Evolutionary conservation across 2,888 invertebrate genomes (phyloP).

Genomic region (Dicyrtoma fusca): DNA sequence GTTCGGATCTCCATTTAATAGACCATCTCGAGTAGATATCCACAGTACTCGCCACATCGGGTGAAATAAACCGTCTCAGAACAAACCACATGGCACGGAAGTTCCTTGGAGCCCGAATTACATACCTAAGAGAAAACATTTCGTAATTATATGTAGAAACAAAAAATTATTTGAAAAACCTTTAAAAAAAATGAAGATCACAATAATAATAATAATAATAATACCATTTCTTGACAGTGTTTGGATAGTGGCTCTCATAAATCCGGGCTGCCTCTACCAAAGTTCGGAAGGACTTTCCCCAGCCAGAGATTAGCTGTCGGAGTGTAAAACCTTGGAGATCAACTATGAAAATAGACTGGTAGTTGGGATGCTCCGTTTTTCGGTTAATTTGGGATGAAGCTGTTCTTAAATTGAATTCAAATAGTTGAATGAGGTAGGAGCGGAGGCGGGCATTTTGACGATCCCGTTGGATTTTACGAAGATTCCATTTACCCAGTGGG

Average conservation of each 20-base stretch:
- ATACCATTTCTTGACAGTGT: constrained; percentile 17
- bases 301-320: background rate
- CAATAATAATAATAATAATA: no score
- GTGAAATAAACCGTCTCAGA: background rate
- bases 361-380: constrained; percentile 6
- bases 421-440: constrained; percentile 5
- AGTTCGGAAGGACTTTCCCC: constrained; percentile 5
- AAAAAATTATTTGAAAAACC: no score
- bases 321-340: constrained; percentile 17
- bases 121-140: no score
- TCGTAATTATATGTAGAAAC: no score
- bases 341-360: constrained; percentile 9
- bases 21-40: constrained; percentile 4
- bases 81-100: constrained; percentile 13
- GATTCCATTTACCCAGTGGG: constrained; percentile 16
- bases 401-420: constrained; percentile 10
- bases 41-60: background rate
- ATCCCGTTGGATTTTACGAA: constrained; percentile 17
- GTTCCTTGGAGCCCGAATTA: constrained; percentile 9
- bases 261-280: background rate
- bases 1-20: background rate
- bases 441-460: constrained; percentile 16
- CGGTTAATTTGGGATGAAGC: background rate
- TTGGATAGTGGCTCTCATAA: constrained; percentile 6
- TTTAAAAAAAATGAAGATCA: no score